These are phyloP conservation scores for Pseudochirops cupreus DNA, from an alignment of 2,797 vertebrate genomes.

Conservation along the genomic window DNA sequence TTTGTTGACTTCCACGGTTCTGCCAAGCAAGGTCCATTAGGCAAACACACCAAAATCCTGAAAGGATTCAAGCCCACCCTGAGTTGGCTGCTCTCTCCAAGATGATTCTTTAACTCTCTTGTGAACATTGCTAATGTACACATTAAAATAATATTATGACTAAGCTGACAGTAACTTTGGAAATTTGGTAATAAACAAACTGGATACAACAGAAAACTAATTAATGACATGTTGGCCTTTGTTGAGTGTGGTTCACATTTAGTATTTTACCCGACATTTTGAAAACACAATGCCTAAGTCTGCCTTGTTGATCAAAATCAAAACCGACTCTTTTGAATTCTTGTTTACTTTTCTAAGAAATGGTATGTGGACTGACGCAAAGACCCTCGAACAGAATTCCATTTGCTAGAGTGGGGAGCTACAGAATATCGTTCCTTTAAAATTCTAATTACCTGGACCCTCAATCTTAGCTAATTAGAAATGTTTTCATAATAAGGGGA, in stretches of 20 bases:
- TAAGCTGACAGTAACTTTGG: constrained; percentile 48
- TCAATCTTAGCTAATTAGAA: constrained; percentile 84
- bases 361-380: constrained; percentile 62
- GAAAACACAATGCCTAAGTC: constrained; percentile 64
- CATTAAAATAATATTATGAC: background rate
- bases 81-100: constrained; percentile 32
- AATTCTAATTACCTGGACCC: constrained; percentile 59
- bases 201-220: constrained; percentile 58
- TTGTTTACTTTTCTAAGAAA: constrained; percentile 50
- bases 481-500: constrained; percentile 77
- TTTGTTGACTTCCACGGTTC: constrained; percentile 56
- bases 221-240: constrained; percentile 65
- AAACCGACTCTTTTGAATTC: constrained; percentile 39
- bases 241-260: constrained; percentile 53
- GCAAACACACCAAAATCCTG: constrained; percentile 29
- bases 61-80: constrained; percentile 1
- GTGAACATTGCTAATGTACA: background rate
- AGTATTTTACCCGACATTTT: constrained; percentile 66
- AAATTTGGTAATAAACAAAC: constrained; percentile 66
- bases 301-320: constrained; percentile 48
- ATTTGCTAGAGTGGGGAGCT: constrained; percentile 73
- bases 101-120: background rate
- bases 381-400: constrained; percentile 72
- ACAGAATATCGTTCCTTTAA: constrained; percentile 68
- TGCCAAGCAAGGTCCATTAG: constrained; percentile 66